phyloP scores from a whole-genome alignment of 2,888 invertebrate genomes.

The Steinernema carpocapsae region DNA sequence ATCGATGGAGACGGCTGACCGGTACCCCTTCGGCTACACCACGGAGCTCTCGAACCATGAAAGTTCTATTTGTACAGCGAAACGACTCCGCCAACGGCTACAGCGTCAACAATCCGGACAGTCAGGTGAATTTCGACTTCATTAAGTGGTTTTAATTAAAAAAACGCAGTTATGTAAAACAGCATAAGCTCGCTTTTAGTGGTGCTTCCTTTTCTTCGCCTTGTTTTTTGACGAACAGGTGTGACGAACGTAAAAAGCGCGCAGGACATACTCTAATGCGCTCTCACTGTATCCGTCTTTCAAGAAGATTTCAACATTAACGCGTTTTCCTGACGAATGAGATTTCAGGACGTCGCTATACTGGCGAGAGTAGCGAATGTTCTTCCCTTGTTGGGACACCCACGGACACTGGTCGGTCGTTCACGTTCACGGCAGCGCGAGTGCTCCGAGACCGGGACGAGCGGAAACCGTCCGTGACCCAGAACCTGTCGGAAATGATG shows the following conservation, averaged over 20 bases:
- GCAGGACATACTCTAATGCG: conserved; percentile 11
- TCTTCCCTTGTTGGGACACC: conserved; percentile 67
- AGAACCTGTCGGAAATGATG: conserved; percentile 67
- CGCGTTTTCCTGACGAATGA: neutral
- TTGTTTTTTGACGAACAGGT: conserved; percentile 13
- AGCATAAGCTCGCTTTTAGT: conserved; percentile 2
- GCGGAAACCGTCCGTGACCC: conserved; percentile 67
- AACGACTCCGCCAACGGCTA: conserved; percentile 64
- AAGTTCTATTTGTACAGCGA: conserved; percentile 66
- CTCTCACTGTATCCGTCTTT: conserved; percentile 31
- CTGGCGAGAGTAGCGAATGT: conserved; percentile 67
- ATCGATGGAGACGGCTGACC: conserved; percentile 60
- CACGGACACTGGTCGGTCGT: conserved; percentile 64
- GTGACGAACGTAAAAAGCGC: neutral
- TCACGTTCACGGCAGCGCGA: conserved; percentile 58
- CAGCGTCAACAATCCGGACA: conserved; percentile 67
- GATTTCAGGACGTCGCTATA: conserved; percentile 60
- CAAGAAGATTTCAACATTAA: neutral
- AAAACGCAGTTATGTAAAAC: neutral
- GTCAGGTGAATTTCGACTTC: conserved; percentile 46
- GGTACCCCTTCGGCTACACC: conserved; percentile 67
- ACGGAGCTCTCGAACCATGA: conserved; percentile 64
- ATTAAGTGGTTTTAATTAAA: neutral
- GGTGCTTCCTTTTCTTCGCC: neutral
- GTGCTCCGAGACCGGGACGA: conserved; percentile 64